Evolutionary conservation across 2,113 vertebrate species (phyloP), one percentile per base, ranked within the genome.

Genomic region (Embiotoca jacksoni): DNA sequence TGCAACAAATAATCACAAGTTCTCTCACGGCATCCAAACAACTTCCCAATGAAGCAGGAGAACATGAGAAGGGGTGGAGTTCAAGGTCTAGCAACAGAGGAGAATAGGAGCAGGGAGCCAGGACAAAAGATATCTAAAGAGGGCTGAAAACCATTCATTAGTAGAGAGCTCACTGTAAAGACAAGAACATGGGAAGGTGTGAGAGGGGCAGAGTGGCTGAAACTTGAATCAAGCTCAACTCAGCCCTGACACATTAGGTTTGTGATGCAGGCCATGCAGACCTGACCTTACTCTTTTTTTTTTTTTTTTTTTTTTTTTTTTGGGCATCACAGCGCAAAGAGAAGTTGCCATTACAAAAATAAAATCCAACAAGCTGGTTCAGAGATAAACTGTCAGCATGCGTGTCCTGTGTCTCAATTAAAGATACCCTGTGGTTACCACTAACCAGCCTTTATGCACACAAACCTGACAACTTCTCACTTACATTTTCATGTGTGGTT

Each of bases 11-110:
- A 60, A 76, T 47, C 35, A 39, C 56, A 54, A 32, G 47, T 56
- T 50, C 74, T 82, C 63, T 81, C 81, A 86, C 63, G 14, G 60
- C 76, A 81, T 71, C 58, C 67, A 52, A 37, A 0, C 32, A 37
- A 50, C 80, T 87, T 87, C 67, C 64, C 76, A 82, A 15, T n/a
- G 54, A 77, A 70, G 63, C 62, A 69, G 54, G 53, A 70, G 77
- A 92, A 93, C 84, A 71, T 88, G 90, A 93, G 92, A 90, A 75
- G 80, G 85, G 91, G 90, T 89, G 90, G 90, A 86, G 88, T 83
- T 91, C 78, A 85, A 64, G 73, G 82, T 90, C 74, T 81, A 39
- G 79, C 57, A 79, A n/a, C 10, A 31, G 53, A 61, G 63, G 8
- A 80, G 85, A 86, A 89, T 72, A 73, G 82, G 67, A 90, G 86